Base-by-base conservation (phyloP, 2,113 vertebrate genomes). In the Nipponia nippon region DNA sequence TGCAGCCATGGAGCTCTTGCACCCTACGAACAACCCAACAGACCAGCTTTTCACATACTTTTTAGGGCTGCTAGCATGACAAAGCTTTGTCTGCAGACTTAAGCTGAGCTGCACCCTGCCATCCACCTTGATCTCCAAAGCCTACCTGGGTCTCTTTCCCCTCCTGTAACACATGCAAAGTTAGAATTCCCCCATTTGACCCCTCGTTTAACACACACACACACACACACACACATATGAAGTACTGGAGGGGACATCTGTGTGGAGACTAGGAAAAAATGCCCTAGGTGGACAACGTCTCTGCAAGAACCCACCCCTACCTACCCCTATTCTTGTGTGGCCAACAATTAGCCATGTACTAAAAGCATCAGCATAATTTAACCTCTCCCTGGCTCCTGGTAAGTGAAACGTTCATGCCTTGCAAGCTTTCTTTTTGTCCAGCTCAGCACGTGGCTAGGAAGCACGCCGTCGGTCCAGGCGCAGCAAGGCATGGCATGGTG, bases 381-480 rank as follows among this genome's bases (percentile, higher is more conserved):
- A 38, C 14, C n/a, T 49, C 46, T 82, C 42, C 27, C 42, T 75
- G 18, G 6, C 10, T 29, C 26, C 25, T 1, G 2, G 17, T 17
- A 42, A 40, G 17, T 8, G 8, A 32, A 40, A 55, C 17, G 10
- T 29, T 55, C 21, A 14, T 2, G 11, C 38, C 34, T 63, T 10
- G 1, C 29, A 62, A 22, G 8, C 5, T 46, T 69, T 66, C 21
- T 27, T 9, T 29, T 32, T 5, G 1, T 18, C 30, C 38, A 83
- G 26, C 13, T 26, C n/a, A 47, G 7, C 0, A 0, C 1, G 1
- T 11, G 32, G 25, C 42, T 20, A 26, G 52, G 22, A 50, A 29
- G 18, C 30, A 23, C 0, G 3, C 5, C 3, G 5, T 15, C 3
- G 2, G 4, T 0, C 47, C 7, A 2, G 11, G 38, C 2, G 3